Percentiles rank a stretch among this genome's conserved stretches.
Conservation (phyloP, 2,888 invertebrate genomes). For the Drosophila vallismaia region DNA sequence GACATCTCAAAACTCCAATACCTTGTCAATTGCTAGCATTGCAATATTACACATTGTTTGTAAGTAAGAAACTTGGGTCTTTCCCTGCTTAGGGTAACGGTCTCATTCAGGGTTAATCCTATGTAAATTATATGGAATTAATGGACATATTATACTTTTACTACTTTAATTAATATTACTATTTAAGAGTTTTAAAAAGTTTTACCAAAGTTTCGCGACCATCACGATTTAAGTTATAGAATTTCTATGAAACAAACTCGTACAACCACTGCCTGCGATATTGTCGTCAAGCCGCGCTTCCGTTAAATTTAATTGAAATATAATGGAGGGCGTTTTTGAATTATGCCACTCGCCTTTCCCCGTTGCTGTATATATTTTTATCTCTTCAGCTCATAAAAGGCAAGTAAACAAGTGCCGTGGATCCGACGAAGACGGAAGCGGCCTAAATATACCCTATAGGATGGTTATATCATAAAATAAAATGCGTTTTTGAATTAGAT, state of each 20-base stretch:
- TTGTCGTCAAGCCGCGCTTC: slow-evolving; percentile 59
- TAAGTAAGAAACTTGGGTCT: slow-evolving; percentile 30
- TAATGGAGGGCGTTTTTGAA: slow-evolving; percentile 72
- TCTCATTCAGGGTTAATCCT: slow-evolving; percentile 9
- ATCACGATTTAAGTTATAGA: background rate
- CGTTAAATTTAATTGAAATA: slow-evolving; percentile 72
- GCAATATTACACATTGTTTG: slow-evolving; percentile 53
- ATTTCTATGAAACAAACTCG: background rate
- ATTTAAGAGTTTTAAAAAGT: background rate
- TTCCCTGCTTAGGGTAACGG: background rate
- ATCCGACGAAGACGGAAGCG: background rate
- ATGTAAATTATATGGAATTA: background rate
- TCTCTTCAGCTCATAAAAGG: background rate
- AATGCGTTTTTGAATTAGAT: too few relatives aligned
- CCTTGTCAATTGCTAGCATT: slow-evolving; percentile 45
- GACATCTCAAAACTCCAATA: slow-evolving; percentile 32
- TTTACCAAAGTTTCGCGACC: too few relatives aligned
- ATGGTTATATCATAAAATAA: too few relatives aligned
- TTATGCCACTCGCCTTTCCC: slow-evolving; percentile 47
- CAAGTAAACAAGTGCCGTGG: slow-evolving; percentile 33
- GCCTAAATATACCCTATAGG: slow-evolving; percentile 2
- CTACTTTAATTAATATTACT: background rate
- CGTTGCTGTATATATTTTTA: too few relatives aligned
- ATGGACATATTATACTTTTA: background rate
- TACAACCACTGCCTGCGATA: slow-evolving; percentile 16